These are phyloP conservation scores for Bellardia bayeri DNA, from an alignment of 2,888 invertebrate species.

Conservation along the genomic window DNA sequence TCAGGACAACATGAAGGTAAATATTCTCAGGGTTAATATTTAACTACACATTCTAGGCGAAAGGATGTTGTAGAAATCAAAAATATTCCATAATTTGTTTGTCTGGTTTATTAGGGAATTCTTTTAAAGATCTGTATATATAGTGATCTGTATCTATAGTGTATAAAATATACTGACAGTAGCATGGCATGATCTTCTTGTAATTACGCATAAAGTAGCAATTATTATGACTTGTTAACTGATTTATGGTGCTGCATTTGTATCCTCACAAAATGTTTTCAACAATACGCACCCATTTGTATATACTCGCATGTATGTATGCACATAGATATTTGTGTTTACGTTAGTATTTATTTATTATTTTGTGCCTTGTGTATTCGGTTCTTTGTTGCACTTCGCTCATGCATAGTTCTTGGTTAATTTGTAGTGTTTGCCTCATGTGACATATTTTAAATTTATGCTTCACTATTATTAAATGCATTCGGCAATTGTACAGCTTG, in stretches of 20 bases:
- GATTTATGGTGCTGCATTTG: constrained; percentile 67
- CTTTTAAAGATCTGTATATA: constrained; percentile 21
- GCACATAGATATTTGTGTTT: neutral
- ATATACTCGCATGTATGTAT: neutral
- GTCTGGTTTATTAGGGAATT: constrained; percentile 2
- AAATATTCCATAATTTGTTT: neutral
- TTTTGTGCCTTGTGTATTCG: neutral
- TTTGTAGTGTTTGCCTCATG: constrained; percentile 62
- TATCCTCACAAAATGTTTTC: constrained; percentile 37
- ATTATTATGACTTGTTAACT: constrained; percentile 72
- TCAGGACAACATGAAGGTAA: too few relatives aligned
- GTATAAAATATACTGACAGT: constrained; percentile 34
- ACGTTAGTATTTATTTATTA: neutral
- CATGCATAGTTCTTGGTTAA: constrained; percentile 58
- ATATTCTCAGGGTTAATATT: too few relatives aligned
- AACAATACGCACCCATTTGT: constrained; percentile 10
- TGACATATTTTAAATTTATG: constrained; percentile 67
- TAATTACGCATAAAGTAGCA: constrained; percentile 71
- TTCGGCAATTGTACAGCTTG: constrained; percentile 29
- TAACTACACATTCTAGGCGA: too few relatives aligned
- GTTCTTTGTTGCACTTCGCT: constrained; percentile 40
- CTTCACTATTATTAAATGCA: constrained; percentile 62
- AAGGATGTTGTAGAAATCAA: too few relatives aligned
- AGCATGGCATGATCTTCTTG: constrained; percentile 64
- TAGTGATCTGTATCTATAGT: neutral